These are phyloP conservation scores for Gobiocypris rarus DNA, from an alignment of 2,113 vertebrate genomes.

Conservation along the genomic window DNA sequence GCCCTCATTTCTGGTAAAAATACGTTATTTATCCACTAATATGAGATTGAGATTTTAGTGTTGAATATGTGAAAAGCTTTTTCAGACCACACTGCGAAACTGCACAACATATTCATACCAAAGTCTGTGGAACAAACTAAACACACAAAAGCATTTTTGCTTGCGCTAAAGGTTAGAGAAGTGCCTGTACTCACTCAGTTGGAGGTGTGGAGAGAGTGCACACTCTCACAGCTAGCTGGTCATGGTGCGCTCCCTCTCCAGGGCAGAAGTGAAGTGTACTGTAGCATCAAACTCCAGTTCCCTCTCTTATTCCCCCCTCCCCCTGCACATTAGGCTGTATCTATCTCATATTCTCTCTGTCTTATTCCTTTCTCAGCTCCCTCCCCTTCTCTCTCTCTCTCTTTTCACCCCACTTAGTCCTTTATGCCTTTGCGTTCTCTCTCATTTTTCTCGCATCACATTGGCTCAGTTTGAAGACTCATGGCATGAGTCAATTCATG, in stretches of 20 bases:
- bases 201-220: constrained; percentile 73
- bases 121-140: neutral
- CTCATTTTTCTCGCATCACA: neutral
- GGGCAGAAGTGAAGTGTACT: constrained; percentile 76
- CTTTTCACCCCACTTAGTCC: neutral
- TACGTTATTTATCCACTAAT: neutral
- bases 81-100: neutral
- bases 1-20: neutral
- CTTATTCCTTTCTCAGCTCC: constrained; percentile 30
- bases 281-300: constrained; percentile 63
- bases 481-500: neutral
- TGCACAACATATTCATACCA: neutral
- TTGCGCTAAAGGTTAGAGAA: constrained; percentile 10
- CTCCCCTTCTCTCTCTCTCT: constrained; percentile 9
- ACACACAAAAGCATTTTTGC: neutral
- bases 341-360: constrained; percentile 27
- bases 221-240: constrained; percentile 71
- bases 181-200: constrained; percentile 74
- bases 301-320: constrained; percentile 61
- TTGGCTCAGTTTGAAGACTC: neutral
- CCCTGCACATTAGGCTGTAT: constrained; percentile 37
- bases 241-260: constrained; percentile 74
- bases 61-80: constrained; percentile 29
- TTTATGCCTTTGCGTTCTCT: neutral
- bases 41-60: constrained; percentile 8